Percentiles rank a stretch among this genome's conserved stretches.
These are phyloP conservation scores for Syngnathus rostellatus DNA, from an alignment of 2,797 vertebrate genomes.

Conservation along the genomic window DNA sequence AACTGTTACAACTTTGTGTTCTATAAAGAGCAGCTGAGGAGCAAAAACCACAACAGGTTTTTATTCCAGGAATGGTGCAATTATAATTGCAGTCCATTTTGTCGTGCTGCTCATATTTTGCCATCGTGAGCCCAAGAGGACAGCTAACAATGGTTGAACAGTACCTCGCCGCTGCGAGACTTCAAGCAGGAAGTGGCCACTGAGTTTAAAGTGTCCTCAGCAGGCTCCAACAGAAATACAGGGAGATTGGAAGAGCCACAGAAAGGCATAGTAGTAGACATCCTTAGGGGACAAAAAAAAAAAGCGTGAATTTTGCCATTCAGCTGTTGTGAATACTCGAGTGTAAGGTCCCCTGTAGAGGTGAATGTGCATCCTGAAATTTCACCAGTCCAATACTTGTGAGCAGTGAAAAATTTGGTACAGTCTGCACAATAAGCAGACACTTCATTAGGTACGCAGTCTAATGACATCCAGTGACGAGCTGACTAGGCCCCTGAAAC, in stretches of 20 bases:
- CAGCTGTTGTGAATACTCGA: neutral
- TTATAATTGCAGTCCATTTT: neutral
- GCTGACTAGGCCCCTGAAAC: no score
- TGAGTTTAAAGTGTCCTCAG: neutral
- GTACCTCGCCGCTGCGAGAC: neutral
- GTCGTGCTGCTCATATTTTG: neutral
- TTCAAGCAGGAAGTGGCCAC: neutral
- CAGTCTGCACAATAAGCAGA: no score
- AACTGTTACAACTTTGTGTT: neutral
- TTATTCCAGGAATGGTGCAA: neutral
- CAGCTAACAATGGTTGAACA: neutral
- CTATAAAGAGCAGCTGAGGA: neutral
- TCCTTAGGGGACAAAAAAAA: neutral
- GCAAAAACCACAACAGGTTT: neutral
- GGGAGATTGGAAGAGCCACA: neutral
- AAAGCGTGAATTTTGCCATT: neutral
- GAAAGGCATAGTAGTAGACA: neutral
- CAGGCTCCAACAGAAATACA: neutral
- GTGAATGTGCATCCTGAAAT: neutral
- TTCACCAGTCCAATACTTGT: no score
- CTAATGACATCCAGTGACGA: no score
- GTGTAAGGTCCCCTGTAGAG: neutral
- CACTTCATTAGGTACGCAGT: no score
- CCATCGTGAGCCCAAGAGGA: neutral
- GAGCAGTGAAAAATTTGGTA: no score